Base-by-base conservation (phyloP, 2,797 vertebrate genomes). In the Notolepis coatsorum region DNA sequence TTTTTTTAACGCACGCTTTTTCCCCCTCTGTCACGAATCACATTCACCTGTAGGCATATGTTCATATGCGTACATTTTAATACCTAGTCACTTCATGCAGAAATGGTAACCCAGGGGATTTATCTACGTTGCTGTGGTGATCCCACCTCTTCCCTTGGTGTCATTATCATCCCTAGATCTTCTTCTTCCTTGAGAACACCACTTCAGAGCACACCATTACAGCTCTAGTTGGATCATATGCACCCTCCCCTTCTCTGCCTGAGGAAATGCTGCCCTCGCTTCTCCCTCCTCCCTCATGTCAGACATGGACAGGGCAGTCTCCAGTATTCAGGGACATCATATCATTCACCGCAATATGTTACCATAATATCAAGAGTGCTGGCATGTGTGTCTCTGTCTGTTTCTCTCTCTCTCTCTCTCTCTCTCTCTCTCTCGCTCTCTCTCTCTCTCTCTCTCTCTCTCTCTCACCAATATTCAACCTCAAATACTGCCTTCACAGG, bases 261-360 rank as follows among this genome's bases (percentile, higher is more conserved):
- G 43, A 70, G 65, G 67, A 82, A 55, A 52, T 61, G 64, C 71
- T 62, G 41, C 73, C 68, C 74, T 80, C 75, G 70, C 80, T 68
- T 84, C 65, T n/a, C 75, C 74, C 65, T 65, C 57, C 62, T 64
- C 59, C 70, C 79, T 77, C 50, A 70, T 79, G 56, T 76, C 73
- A 80, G 73, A 70, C 25, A 24, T 68, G 72, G 71, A 64, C 79
- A 66, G 70, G 79, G 61, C 71, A 77, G 62, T 78, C 71, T 75
- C 82, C 82, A 89, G 82, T 81, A 86, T 91, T 89, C 88, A 89
- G 87, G 86, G 83, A 91, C 73, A 60, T 62, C 46, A 23, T 86
- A 77, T 86, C 65, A 70, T 65, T 81, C 68, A 79, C 73, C n/a
- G n/a, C n/a, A n/a, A 57, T 70, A 75, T 75, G 49, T 84, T 84